A percentile compares a stretch with the other conserved stretches of the same genome.
These are phyloP conservation scores for Pristiophorus japonicus DNA, from an alignment of 2,113 vertebrate species.

Conservation along the genomic window DNA sequence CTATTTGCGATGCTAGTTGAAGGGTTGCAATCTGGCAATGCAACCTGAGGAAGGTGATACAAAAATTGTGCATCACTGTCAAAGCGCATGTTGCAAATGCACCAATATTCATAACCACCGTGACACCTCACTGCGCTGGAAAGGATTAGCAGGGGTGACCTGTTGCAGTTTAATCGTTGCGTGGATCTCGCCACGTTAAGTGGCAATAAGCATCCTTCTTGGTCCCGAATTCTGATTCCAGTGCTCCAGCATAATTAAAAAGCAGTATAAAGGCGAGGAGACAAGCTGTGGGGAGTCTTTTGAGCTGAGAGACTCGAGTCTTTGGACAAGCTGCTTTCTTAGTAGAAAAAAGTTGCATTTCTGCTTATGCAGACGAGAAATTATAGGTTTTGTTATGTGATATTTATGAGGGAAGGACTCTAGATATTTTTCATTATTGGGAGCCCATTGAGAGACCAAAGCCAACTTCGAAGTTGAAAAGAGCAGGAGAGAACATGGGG, in stretches of 20 bases:
- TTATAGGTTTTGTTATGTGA: not conserved
- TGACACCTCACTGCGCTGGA: not conserved
- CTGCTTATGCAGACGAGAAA: not conserved
- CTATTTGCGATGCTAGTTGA: too few species aligned
- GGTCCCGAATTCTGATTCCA: not conserved
- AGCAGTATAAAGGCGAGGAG: not conserved
- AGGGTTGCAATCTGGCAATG: not conserved
- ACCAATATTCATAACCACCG: not conserved
- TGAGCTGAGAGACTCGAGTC: not conserved
- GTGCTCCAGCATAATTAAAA: not conserved
- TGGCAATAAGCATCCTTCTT: not conserved
- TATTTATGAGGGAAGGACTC: not conserved
- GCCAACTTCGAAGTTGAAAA: not conserved
- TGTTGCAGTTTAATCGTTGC: not conserved
- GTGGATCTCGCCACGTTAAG: not conserved
- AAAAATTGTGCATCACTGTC: not conserved
- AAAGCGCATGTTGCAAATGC: not conserved
- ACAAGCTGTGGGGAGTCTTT: not conserved
- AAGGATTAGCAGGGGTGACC: not conserved
- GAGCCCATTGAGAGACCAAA: not conserved
- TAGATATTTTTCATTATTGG: not conserved
- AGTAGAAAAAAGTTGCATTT: not conserved
- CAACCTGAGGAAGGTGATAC: not conserved
- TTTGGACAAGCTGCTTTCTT: not conserved
- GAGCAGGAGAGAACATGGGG: not conserved